Evolutionary conservation across 92 coral and sea anemone species (phyloP), one percentile per base, ranked within the genome.

Genomic region (Meandrina meandrites): DNA sequence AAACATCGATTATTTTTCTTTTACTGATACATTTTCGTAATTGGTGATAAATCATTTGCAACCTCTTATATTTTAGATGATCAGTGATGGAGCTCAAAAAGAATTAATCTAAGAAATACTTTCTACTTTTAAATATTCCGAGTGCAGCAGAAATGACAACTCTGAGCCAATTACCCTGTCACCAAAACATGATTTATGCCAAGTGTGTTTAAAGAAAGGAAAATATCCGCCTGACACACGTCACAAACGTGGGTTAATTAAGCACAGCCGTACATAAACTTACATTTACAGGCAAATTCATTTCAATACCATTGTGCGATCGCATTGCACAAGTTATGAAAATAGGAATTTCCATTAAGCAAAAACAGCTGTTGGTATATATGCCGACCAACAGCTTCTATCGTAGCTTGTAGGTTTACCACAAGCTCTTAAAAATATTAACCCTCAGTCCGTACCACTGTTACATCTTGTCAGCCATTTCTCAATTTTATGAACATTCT

Each of bases 381-480:
- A 73, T 40, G 27, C 78, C 14, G n/a, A 73, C 78, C 78, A 2
- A 36, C n/a, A 36, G 78, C 50, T 73, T 73, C 27, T 22, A 37
- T 73, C 78, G 78, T 19, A 73, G 78, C 48, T 36, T 22, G 3
- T 35, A 10, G 78, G 78, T 35, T 73, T 37, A 73, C 51, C 78
- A 37, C 78, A 73, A 17, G 19, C 48, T 73, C 78, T 73, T 73
- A 73, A 73, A 56, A 53, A 1, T 16, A 32, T 75, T 50, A 37
- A 7, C 68, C 28, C 9, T 79, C 79, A 75, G 36, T 76, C 54
- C 71, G 80, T 40, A 16, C 87, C 87, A 57, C 91, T 91, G 71
- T 91, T 79, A 88, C 98, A 95, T 81, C 91, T 90, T 80, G 81
- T 86, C 4, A 95, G 90, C 98, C 98, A 95, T 87, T 89, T 89